Conservation (phyloP, 2,113 vertebrate genomes). For the Rhagologus leucostigma region DNA sequence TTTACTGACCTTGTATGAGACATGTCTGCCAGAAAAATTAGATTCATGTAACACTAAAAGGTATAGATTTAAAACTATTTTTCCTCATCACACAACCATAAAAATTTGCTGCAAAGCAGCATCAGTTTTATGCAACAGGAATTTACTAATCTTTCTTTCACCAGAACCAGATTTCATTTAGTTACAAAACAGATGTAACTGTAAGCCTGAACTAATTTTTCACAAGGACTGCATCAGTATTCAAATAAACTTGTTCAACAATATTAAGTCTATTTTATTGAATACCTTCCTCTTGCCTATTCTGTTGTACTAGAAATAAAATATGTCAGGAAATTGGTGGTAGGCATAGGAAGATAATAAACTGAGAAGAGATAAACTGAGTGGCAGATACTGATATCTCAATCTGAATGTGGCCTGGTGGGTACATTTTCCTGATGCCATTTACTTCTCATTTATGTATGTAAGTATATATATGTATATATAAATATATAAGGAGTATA, state of each 20-base stretch:
- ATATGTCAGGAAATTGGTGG: background rate
- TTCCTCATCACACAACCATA: background rate
- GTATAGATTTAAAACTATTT: background rate
- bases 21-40: background rate
- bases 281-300: background rate
- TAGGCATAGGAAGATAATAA: background rate
- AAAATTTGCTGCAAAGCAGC: background rate
- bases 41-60: background rate
- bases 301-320: background rate
- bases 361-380: background rate
- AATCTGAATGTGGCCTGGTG: background rate
- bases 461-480: background rate
- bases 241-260: background rate
- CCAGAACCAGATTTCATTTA: background rate
- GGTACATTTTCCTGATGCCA: background rate
- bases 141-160: background rate
- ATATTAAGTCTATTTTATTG: background rate
- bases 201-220: background rate
- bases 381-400: background rate
- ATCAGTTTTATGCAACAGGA: background rate
- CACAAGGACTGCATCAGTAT: background rate
- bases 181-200: background rate
- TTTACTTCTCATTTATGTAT: background rate
- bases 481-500: background rate
- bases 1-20: background rate